phyloP scores from a whole-genome alignment of 2,888 invertebrate species.

The Torymus auratus region DNA sequence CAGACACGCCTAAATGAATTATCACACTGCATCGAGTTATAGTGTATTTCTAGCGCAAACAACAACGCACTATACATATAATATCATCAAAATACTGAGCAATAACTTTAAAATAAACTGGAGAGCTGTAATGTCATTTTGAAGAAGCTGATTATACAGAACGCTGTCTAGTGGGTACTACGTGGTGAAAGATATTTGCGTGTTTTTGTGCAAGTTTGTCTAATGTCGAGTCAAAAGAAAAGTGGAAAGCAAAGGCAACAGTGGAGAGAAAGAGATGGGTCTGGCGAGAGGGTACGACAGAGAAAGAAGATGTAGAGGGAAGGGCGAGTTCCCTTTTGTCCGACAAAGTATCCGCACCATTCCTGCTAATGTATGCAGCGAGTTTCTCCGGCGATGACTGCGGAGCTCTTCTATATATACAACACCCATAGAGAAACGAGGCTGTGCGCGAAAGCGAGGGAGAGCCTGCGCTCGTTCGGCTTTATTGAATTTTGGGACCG shows the following conservation, averaged over 20 bases:
- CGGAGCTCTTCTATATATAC: conserved; percentile 60
- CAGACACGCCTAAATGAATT: too few species aligned
- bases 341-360: conserved; percentile 61
- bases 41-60: too few species aligned
- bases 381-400: conserved; percentile 69
- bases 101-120: too few species aligned
- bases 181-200: too few species aligned
- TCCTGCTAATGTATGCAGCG: conserved; percentile 72
- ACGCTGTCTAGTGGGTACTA: too few species aligned
- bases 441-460: conserved; percentile 60
- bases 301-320: conserved; percentile 42
- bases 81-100: too few species aligned
- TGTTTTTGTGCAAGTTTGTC: too few species aligned
- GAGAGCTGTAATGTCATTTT: too few species aligned
- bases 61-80: too few species aligned
- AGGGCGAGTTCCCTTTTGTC: conserved; percentile 51
- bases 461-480: conserved; percentile 69
- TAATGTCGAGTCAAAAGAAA: neutral
- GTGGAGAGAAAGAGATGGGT: neutral
- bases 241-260: neutral
- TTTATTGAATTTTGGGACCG: conserved; percentile 76
- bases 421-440: conserved; percentile 63
- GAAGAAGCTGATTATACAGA: too few species aligned
- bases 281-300: neutral
- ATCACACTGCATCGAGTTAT: too few species aligned